A percentile compares a stretch with the other conserved stretches of the same genome.
phyloP scores from a whole-genome alignment of 2,888 invertebrate genomes.

The Ophion costatus region DNA sequence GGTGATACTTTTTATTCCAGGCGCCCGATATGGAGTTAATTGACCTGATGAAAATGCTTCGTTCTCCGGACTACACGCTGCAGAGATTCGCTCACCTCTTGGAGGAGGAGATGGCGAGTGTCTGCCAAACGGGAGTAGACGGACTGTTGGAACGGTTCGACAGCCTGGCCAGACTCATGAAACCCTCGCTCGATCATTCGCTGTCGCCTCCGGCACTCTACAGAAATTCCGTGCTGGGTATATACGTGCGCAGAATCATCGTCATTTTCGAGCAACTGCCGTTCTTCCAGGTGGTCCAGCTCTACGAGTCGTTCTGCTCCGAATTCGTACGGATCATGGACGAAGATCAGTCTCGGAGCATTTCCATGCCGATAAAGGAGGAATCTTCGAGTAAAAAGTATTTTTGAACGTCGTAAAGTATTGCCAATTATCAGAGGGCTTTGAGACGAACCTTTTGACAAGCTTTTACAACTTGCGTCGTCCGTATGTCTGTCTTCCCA shows the following conservation, averaged over 20 bases:
- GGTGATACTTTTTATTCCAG: constrained; percentile 82
- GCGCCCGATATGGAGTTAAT: constrained; percentile 91
- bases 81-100: constrained; percentile 86
- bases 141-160: constrained; percentile 86
- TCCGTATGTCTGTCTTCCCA: too few relatives aligned
- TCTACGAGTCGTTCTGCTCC: constrained; percentile 89
- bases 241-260: constrained; percentile 92
- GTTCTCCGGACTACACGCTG: constrained; percentile 86
- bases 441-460: too few relatives aligned
- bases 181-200: constrained; percentile 80
- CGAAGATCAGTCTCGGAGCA: neutral
- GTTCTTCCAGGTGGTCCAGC: constrained; percentile 91
- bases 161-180: constrained; percentile 88
- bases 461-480: too few relatives aligned
- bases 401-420: neutral
- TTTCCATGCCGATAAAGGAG: constrained; percentile 37
- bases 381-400: constrained; percentile 61
- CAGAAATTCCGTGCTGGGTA: constrained; percentile 86
- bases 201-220: constrained; percentile 74
- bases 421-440: neutral
- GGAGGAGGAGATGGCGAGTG: constrained; percentile 85
- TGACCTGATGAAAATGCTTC: constrained; percentile 88
- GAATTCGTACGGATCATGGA: constrained; percentile 84
- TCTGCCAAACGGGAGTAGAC: constrained; percentile 86
- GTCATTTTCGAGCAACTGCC: constrained; percentile 92